phyloP scores from a whole-genome alignment of 2,797 vertebrate genomes.

The Cheirogaleus major region DNA sequence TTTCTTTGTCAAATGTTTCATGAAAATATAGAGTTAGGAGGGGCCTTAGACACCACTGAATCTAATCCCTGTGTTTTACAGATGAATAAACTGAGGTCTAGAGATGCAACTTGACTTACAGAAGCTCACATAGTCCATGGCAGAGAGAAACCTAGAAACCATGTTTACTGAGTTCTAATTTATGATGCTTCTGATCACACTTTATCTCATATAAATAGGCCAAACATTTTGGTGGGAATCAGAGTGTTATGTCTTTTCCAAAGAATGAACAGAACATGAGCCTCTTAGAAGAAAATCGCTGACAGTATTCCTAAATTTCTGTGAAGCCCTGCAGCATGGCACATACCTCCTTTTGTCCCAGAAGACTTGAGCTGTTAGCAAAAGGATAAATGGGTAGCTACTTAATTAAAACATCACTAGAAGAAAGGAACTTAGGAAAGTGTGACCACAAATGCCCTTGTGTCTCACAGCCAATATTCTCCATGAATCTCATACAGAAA shows the following conservation, averaged over 20 bases:
- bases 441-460: background rate
- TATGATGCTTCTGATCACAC: background rate
- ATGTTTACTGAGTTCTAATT: background rate
- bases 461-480: background rate
- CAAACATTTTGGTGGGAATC: background rate
- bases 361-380: background rate
- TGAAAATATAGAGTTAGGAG: constrained; percentile 23
- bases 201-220: background rate
- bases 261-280: background rate
- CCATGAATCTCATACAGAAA: background rate
- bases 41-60: background rate
- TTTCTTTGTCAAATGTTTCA: constrained; percentile 10
- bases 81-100: background rate
- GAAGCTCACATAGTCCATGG: background rate
- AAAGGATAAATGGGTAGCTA: background rate
- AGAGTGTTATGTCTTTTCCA: background rate
- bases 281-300: background rate
- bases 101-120: background rate
- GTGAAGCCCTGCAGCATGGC: background rate
- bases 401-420: background rate
- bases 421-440: constrained; percentile 24
- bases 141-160: background rate
- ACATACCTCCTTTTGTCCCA: background rate
- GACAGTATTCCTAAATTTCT: background rate
- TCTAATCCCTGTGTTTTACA: background rate